Base-by-base conservation (phyloP, 2,113 vertebrate genomes). In the Cranoglanis bouderius region DNA sequence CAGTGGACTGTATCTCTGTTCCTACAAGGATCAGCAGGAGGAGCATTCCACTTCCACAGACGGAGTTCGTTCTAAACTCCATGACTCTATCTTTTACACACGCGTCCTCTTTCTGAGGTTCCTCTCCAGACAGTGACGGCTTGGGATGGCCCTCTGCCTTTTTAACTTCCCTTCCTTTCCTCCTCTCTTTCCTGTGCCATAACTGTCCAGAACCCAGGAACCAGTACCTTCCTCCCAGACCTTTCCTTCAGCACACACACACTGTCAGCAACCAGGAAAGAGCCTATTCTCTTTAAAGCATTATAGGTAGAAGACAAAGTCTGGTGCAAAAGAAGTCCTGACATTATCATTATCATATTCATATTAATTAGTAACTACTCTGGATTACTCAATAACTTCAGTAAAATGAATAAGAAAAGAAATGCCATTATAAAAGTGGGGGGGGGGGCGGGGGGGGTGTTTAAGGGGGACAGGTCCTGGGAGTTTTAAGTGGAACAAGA, bases 181-280 rank as follows among this genome's bases (percentile, higher is more conserved):
- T 83, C 89, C 80, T 91, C 89, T 87, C 83, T 85, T 90, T 87
- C 89, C 87, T 85, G 83, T 78, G 65, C 43, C 10, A 55, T 53
- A 65, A 74, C 57, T 55, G n/a, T 75, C 43, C 6, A 59, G 59
- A 53, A 84, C 83, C 70, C 49, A 67, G 53, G 43, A 85, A 57
- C 83, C 26, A 55, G 88, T 70, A 85, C 75, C 86, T 89, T 88
- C 85, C 67, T 53, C 10, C 63, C 70, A 43, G 55, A 81, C 57
- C 35, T 57, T 55, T 81, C 75, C 55, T 85, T 63, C 70, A 40
- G 43, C 53, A 53, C 35, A 53, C 46, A 53, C 10, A n/a, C 29
- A 26, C 13, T 4, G 26, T 85, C 53, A 86, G 88, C 75, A 89
- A 63, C 61, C 77, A 87, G 86, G 89, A 80, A 90, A 57, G 65